Evolutionary conservation across 2,113 vertebrate genomes (phyloP), one percentile per base, ranked within the genome.

Genomic region (Capreolus pygargus): DNA sequence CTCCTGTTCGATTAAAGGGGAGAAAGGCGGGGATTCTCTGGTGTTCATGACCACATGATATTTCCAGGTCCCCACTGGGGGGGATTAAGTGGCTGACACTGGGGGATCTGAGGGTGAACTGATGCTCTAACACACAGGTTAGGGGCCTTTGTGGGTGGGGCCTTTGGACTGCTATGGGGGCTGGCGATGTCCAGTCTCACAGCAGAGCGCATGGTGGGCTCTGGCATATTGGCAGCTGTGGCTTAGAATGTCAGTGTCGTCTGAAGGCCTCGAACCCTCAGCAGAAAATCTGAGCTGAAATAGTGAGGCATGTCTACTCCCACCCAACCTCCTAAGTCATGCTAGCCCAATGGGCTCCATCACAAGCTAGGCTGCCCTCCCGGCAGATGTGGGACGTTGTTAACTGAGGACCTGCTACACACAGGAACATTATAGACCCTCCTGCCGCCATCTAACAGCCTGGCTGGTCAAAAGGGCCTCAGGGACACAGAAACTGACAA

Each of bases 121-220:
- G 74, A 36, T 19, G 74, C 78, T 30, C 54, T 15, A 43, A 60
- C 30, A 47, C 14, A 54, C 3, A 23, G 76, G 17, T 3, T n/a
- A n/a, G 76, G 14, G 1, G 13, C 2, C 3, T 1, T 5, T 9
- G 14, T 8, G 30, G 30, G 13, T 2, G 36, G 28, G 14, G 52
- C 54, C n/a, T 84, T 6, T 58, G 83, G 15, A 28, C 82, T 8
- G 1, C 17, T 5, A 36, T 6, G n/a, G 54, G 28, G 8, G 39
- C 17, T 17, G 36, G 55, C 1, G 9, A 6, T 15, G 5, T 5
- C 8, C 5, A 33, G 23, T 12, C 74, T 57, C 36, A 8, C 30
- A 58, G 74, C 8, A 0, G 54, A n/a, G 39, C 6, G 23, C 15
- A 0, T 0, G 0, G 6, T 12, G 15, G 21, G 55, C 43, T 4